Percentiles rank a stretch among this genome's conserved stretches.
Evolutionary conservation across 1,140 invertebrate species (phyloP).

Genomic region (Papilio xuthus): DNA sequence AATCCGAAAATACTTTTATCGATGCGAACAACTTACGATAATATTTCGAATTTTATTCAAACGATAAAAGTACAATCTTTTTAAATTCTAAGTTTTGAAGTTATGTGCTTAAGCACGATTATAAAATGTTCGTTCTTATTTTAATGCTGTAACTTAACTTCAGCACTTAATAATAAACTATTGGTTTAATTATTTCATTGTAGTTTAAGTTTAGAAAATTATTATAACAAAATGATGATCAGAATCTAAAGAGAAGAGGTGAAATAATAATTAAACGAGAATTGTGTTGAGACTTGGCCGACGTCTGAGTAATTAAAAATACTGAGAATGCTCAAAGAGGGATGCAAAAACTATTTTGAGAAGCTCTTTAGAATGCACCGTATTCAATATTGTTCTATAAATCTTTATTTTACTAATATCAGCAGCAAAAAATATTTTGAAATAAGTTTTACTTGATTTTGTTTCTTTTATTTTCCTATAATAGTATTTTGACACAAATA

Average conservation of each 20-base stretch:
- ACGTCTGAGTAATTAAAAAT: constrained; percentile 17
- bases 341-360: neutral
- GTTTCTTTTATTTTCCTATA: too few species aligned
- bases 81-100: constrained; percentile 20
- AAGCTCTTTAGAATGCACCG: neutral
- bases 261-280: neutral
- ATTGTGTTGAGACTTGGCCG: neutral
- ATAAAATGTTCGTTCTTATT: neutral
- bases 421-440: neutral
- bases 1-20: constrained; percentile 44
- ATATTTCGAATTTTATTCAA: constrained; percentile 27
- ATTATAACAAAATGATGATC: neutral
- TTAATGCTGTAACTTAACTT: neutral
- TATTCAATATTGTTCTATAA: neutral
- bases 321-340: constrained; percentile 3
- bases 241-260: neutral
- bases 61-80: constrained; percentile 20
- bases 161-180: neutral
- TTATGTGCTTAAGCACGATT: constrained; percentile 10
- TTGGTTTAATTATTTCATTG: neutral
- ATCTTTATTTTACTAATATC: neutral
- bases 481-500: too few species aligned
- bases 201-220: neutral
- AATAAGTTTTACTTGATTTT: neutral
- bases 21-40: constrained; percentile 6